Evolutionary conservation across 2,797 vertebrate genomes (phyloP).

Genomic region (Tiaroga cobitis): DNA sequence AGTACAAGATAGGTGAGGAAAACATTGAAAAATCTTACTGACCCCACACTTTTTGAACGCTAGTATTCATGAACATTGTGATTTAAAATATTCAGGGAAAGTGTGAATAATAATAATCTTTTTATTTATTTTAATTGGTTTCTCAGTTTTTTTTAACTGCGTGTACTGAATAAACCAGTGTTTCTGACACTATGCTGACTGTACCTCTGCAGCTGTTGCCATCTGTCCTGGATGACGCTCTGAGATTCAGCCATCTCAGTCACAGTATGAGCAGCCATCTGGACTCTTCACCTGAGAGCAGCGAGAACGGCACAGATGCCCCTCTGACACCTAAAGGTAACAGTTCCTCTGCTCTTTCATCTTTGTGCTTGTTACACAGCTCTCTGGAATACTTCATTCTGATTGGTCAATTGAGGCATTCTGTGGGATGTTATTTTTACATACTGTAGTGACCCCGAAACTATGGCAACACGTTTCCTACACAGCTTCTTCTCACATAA

Average conservation of each 20-base stretch:
- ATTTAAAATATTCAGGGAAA: neutral
- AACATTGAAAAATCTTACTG: neutral
- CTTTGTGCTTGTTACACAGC: neutral
- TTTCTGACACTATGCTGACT: constrained; percentile 13
- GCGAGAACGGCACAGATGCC: constrained; percentile 78
- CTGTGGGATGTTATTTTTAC: neutral
- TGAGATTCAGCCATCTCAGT: constrained; percentile 78
- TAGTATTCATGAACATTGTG: neutral
- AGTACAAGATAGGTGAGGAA: neutral
- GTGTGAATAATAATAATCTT: neutral
- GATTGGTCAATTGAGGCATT: neutral
- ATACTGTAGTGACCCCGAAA: neutral
- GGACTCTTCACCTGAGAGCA: constrained; percentile 85
- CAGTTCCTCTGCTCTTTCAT: constrained; percentile 24
- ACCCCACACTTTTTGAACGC: neutral
- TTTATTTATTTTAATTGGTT: neutral
- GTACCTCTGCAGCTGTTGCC: constrained; percentile 73
- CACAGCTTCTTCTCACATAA: neutral
- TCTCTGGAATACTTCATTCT: neutral
- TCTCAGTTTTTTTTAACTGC: neutral
- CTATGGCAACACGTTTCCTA: neutral
- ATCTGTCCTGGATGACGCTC: constrained; percentile 69
- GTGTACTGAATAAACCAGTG: constrained; percentile 3
- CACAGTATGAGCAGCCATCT: constrained; percentile 82
- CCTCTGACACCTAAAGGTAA: constrained; percentile 78